These are phyloP conservation scores for Trigoniulus corallinus DNA, from an alignment of 1,140 invertebrate genomes.

Conservation along the genomic window DNA sequence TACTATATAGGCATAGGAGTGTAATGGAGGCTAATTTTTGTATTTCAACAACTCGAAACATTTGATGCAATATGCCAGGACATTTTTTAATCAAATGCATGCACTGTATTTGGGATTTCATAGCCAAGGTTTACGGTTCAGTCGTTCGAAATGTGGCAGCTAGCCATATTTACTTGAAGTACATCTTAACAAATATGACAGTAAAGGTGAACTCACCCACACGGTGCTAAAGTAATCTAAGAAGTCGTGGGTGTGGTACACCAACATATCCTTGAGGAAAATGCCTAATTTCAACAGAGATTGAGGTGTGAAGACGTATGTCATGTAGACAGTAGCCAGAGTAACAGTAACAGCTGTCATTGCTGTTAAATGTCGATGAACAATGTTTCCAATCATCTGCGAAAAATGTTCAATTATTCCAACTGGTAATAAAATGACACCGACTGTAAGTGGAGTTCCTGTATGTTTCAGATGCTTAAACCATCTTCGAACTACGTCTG, in stretches of 20 bases:
- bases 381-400: constrained; percentile 41
- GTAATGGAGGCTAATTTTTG: no score
- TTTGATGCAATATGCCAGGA: no score
- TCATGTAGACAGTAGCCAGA: constrained; percentile 20
- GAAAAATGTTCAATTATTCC: constrained; percentile 49
- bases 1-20: no score
- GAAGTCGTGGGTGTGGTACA: constrained; percentile 6
- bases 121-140: no score
- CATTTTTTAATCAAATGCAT: no score
- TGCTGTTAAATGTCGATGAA: constrained; percentile 21
- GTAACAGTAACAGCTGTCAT: constrained; percentile 18
- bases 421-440: constrained; percentile 52
- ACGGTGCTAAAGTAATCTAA: constrained; percentile 20
- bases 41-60: no score
- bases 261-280: constrained; percentile 14
- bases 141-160: no score
- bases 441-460: constrained; percentile 37
- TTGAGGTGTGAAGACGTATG: constrained; percentile 24
- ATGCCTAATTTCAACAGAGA: constrained; percentile 19
- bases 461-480: constrained; percentile 30
- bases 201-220: no score
- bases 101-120: no score
- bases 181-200: no score
- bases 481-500: constrained; percentile 51
- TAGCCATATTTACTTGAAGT: no score